Evolutionary conservation across 1,140 invertebrate species (phyloP), one percentile per base, ranked within the genome.

Genomic region (Asobara japonica): DNA sequence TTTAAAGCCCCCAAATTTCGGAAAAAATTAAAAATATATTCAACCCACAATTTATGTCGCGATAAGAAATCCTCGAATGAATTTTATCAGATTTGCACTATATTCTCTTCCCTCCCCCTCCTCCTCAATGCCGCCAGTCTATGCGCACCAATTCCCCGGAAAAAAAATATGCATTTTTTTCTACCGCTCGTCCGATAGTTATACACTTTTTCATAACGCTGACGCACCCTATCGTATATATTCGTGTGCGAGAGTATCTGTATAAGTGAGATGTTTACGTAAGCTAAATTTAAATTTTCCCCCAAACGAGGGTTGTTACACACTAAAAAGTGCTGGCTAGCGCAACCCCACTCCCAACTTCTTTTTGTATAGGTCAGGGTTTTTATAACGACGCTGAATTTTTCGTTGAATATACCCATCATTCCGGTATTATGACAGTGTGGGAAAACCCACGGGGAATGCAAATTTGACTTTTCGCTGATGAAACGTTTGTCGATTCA

Each of bases 201-300:
- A 45, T 45, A 45, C 18, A 45, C 41, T 45, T 45, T 45, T 45
- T 45, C 41, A 45, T 45, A 45, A 45, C 41, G 41, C 41, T 45
- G 41, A 45, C 51, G 51, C 51, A 25, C 51, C 18, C 18, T 18
- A 27, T n/a, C 22, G 25, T 18, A 27, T 13, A 27, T 56, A 56
- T 56, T 13, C 22, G 22, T 56, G 51, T 56, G 22, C 13, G 51
- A 10, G 18, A 25, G 51, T 56, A 20, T 56, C 51, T 62, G 29
- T 27, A 62, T 62, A 20, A 60, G 60, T 62, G 29, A 62, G 60
- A 60, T 62, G 60, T 30, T 62, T 62, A 62, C 60, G 60, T 29
- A 62, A 62, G 60, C 60, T 27, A 62, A 62, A 62, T 62, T 62
- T 62, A 62, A 62, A 62, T 62, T 62, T 31, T 45, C 41, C 41